These are phyloP conservation scores for Podarcis raffonei DNA, from an alignment of 2,113 vertebrate genomes.

Conservation along the genomic window DNA sequence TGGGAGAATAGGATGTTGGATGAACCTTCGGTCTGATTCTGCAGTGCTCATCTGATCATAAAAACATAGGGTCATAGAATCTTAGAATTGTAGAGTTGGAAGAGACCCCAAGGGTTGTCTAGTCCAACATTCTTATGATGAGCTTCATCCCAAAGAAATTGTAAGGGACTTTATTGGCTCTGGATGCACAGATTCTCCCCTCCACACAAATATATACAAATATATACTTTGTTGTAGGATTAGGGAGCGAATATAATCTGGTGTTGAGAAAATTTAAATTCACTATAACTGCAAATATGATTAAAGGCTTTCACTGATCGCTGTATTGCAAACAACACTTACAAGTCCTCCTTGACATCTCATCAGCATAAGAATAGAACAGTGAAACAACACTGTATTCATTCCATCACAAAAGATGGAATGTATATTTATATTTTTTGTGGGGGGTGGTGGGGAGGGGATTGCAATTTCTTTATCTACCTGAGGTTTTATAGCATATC, in stretches of 20 bases:
- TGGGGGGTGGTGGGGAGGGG: not conserved
- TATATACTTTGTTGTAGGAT: not conserved
- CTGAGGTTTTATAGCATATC: not conserved
- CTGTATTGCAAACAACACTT: not conserved
- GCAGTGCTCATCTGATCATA: too few relatives aligned
- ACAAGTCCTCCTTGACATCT: not conserved
- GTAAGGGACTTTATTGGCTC: accelerated
- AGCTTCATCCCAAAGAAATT: too few relatives aligned
- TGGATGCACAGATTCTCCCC: not conserved
- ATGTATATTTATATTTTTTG: not conserved
- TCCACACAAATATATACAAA: not conserved
- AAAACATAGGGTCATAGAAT: too few relatives aligned
- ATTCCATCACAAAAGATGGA: not conserved
- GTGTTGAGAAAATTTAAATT: not conserved
- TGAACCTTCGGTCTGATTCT: too few relatives aligned
- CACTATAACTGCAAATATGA: not conserved
- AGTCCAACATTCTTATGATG: too few relatives aligned
- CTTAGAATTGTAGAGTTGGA: too few relatives aligned
- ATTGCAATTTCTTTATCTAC: not conserved
- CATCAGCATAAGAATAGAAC: not conserved
- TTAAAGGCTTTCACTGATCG: conserved; percentile 16
- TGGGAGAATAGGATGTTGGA: too few relatives aligned
- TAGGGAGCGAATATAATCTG: not conserved
- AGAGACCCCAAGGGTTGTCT: too few relatives aligned
- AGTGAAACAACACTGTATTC: not conserved